Evolutionary conservation across 2,888 invertebrate species (phyloP).

Genomic region (Anoplius nigerrimus): DNA sequence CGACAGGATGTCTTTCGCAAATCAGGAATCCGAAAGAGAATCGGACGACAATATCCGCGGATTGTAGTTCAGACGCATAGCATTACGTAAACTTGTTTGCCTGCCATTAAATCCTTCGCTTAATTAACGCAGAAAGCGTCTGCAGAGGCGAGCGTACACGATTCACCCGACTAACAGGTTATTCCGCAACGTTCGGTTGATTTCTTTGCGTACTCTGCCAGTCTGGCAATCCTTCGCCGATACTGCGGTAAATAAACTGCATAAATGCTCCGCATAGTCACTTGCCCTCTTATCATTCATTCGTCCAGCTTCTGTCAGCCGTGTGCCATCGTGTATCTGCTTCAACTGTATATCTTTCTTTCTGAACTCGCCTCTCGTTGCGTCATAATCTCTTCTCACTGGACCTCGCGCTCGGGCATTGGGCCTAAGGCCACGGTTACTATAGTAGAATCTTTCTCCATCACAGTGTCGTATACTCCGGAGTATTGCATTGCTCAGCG

Average conservation of each 20-base stretch:
- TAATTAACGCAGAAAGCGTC: no score
- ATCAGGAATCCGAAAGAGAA: no score
- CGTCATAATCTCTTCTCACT: conserved; percentile 43
- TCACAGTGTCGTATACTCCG: background rate
- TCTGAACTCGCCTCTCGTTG: conserved; percentile 37
- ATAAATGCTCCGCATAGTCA: background rate
- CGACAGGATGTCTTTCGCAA: conserved; percentile 37
- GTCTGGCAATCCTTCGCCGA: no score
- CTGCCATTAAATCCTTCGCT: no score
- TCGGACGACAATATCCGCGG: no score
- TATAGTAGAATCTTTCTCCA: conserved; percentile 24
- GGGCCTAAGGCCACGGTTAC: conserved; percentile 47
- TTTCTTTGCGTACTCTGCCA: no score
- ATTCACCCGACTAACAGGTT: no score
- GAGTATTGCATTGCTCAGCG: background rate
- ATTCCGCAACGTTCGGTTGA: no score
- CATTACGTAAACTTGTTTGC: no score
- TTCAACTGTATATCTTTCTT: conserved; percentile 10
- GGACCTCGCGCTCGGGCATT: conserved; percentile 38
- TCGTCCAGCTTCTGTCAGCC: conserved; percentile 18
- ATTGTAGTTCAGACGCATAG: no score
- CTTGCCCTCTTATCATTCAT: conserved; percentile 24
- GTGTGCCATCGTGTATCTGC: conserved; percentile 28
- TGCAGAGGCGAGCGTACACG: no score
- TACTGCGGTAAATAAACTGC: no score